Conservation (phyloP, 2,113 vertebrate genomes). For the Pipra filicauda region DNA sequence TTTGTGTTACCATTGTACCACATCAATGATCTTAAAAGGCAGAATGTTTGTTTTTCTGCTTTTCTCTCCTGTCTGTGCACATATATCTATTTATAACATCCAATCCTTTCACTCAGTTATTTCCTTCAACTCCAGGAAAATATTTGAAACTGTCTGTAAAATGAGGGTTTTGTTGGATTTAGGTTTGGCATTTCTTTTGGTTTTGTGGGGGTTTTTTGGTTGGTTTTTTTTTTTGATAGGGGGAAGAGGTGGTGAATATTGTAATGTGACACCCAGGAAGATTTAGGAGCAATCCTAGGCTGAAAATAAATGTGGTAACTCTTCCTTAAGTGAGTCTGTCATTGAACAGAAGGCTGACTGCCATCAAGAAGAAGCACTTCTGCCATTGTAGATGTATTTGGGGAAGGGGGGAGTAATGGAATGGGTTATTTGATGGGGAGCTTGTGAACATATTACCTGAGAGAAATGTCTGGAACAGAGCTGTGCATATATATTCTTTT, state of each 20-base stretch:
- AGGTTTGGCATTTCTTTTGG: neutral
- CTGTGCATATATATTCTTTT: neutral
- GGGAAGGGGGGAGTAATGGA: neutral
- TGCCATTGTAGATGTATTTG: neutral
- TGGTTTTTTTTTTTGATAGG: too few species aligned
- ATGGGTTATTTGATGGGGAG: neutral
- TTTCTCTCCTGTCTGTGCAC: neutral
- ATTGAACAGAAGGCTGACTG: neutral
- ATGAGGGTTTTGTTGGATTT: neutral
- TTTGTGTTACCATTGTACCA: neutral
- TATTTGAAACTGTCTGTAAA: neutral
- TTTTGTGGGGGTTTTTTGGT: rapidly evolving
- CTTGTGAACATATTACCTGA: neutral
- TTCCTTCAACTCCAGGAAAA: neutral
- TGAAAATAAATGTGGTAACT: neutral
- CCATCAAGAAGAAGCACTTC: neutral
- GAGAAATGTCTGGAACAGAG: neutral
- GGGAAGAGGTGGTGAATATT: neutral
- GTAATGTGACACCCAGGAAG: neutral
- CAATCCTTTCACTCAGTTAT: neutral
- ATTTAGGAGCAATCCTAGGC: neutral
- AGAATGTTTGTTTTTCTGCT: neutral
- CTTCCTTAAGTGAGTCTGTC: neutral
- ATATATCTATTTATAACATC: neutral
- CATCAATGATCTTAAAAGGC: neutral